These are phyloP conservation scores for Hypothenemus hampei DNA, from an alignment of 1,140 invertebrate genomes.

Conservation along the genomic window DNA sequence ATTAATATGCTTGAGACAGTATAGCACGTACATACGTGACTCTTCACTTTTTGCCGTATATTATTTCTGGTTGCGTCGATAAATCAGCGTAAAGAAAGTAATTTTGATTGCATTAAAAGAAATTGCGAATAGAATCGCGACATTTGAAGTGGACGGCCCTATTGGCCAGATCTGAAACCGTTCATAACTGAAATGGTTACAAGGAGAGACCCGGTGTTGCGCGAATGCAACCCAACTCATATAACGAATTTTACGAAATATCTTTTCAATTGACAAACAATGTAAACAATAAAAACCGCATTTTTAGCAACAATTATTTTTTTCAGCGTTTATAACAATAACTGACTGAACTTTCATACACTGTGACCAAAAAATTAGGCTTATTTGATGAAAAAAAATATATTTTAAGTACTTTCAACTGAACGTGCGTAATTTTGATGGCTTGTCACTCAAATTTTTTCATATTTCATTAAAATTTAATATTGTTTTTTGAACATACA, in stretches of 20 bases:
- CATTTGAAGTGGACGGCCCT: too few species aligned
- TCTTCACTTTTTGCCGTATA: slow-evolving; percentile 9
- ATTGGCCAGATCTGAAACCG: slow-evolving; percentile 1
- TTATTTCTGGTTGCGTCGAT: neutral
- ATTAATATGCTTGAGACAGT: neutral
- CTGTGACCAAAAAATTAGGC: slow-evolving; percentile 10
- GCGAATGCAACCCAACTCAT: slow-evolving; percentile 6
- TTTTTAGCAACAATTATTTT: slow-evolving; percentile 18
- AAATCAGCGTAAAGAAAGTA: slow-evolving; percentile 3
- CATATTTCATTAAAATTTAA: too few species aligned
- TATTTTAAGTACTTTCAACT: too few species aligned
- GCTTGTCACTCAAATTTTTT: too few species aligned
- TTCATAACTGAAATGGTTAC: slow-evolving; percentile 14
- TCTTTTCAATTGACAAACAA: slow-evolving; percentile 6
- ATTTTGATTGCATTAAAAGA: too few species aligned
- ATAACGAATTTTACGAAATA: slow-evolving; percentile 16
- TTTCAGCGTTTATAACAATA: too few species aligned
- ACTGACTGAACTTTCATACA: slow-evolving; percentile 7
- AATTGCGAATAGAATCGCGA: too few species aligned
- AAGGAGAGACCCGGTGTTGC: slow-evolving; percentile 4
- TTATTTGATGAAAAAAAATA: neutral
- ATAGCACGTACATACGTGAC: neutral
- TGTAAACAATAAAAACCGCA: slow-evolving; percentile 11
- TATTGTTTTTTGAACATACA: too few species aligned
- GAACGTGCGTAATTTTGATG: too few species aligned